phyloP scores from a whole-genome alignment of 2,113 vertebrate genomes.

The Nothobranchius furzeri region DNA sequence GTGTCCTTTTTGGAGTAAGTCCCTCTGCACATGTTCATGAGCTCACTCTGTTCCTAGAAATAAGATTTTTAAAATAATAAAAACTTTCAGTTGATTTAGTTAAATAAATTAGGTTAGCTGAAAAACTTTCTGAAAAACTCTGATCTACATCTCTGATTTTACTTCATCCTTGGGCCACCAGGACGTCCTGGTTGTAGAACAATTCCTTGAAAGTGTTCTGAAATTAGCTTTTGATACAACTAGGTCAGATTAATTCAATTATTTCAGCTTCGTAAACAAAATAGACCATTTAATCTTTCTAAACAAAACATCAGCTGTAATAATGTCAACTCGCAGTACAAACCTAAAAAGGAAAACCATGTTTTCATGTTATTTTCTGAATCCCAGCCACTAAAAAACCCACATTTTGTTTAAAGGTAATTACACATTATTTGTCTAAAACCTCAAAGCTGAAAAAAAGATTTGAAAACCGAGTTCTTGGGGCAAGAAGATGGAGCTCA shows the following conservation, averaged over 20 bases:
- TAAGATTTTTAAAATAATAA: too few species aligned
- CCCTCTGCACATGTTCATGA: too few species aligned
- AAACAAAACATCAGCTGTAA: background rate
- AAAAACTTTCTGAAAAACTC: background rate
- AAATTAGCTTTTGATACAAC: background rate
- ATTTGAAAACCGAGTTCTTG: too few species aligned
- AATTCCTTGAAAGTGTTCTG: background rate
- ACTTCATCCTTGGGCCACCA: background rate
- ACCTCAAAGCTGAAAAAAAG: constrained; percentile 9
- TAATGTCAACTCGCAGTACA: background rate
- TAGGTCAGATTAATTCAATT: background rate
- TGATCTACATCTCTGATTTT: background rate
- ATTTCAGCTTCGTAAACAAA: background rate
- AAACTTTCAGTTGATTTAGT: too few species aligned
- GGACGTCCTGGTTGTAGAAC: background rate
- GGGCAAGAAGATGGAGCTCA: too few species aligned
- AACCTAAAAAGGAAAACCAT: background rate
- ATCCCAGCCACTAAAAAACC: constrained; percentile 1
- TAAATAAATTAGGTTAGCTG: background rate
- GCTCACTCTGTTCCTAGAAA: too few species aligned
- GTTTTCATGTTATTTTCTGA: background rate
- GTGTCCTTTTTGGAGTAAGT: too few species aligned
- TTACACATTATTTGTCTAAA: constrained; percentile 8
- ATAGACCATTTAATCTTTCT: background rate
- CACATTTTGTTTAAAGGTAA: background rate